Evolutionary conservation across 2,888 invertebrate species (phyloP), one percentile per base, ranked within the genome.

Genomic region (Campoplex nolae): DNA sequence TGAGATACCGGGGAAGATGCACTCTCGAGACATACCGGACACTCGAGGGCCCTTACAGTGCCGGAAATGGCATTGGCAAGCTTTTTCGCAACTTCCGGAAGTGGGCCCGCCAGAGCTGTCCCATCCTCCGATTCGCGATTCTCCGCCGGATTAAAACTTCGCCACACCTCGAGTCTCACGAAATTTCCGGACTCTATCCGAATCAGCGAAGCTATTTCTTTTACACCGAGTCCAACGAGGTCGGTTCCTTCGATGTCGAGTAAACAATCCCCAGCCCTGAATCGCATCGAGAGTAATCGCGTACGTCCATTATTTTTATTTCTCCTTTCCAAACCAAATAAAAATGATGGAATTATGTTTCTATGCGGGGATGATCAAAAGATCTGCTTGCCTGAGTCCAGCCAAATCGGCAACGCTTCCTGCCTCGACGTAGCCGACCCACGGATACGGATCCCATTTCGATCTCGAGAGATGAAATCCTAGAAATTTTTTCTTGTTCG

Each of bases 381-480:
- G 28, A 3, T n/a, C 65, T 23, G 23, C 23, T 38, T 91, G 93
- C 94, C 95, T 96, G 68, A 97, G 93, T 0, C 97, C 97, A 0
- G 96, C 96, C 0, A 92, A 85, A 81, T 96, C 96, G 0, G 97
- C 97, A 81, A 96, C 95, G 2, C 97, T 96, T 8, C 95, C 95
- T 0, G 93, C 91, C 32, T 96, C 96, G 35, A 97, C 96, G 79
- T 96, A 96, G 83, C 96, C 96, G 18, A 97, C 96, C 97, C 97
- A 97, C 35, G 97, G 97, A 94, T 97, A 97, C 0, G 97, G 97
- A 94, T 97, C 97, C 97, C 97, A 97, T 85, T 97, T 96, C 8
- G 97, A 97, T 89, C 97, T 95, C 0, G 97, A 97, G 58, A 97
- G 95, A 87, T 97, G 95, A 93, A 97, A 97, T 0, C 97, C 97